Conservation (phyloP, 2,113 vertebrate genomes). For the Poecile atricapillus region DNA sequence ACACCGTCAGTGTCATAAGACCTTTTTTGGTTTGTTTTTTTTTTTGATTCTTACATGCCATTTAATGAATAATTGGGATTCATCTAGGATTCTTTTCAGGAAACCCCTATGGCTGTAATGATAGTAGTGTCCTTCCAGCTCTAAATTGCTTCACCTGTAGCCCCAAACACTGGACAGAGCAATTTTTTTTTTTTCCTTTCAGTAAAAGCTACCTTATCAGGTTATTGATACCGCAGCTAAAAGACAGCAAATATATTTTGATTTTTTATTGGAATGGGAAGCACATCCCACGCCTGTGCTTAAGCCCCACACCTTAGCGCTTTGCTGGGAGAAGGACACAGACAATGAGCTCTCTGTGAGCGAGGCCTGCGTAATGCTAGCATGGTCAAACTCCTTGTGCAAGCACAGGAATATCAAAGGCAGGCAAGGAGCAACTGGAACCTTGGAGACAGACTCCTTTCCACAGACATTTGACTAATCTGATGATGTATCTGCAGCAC, state of each 20-base stretch:
- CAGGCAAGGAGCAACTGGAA: background rate
- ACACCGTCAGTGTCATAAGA: background rate
- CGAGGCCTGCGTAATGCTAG: background rate
- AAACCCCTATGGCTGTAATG: background rate
- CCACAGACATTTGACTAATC: conserved; percentile 49
- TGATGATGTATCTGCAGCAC: background rate
- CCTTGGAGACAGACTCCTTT: background rate
- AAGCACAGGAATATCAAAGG: conserved; percentile 44
- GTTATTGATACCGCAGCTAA: background rate
- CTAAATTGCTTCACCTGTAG: background rate
- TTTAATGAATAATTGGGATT: background rate
- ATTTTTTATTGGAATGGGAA: background rate
- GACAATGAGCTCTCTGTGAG: conserved; percentile 23
- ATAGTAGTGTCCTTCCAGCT: background rate
- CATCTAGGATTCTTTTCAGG: background rate
- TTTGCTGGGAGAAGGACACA: background rate
- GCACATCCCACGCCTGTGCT: background rate
- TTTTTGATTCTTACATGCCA: background rate
- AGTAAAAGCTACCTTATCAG: background rate
- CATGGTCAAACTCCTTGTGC: conserved; percentile 6
- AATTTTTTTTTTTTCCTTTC: background rate
- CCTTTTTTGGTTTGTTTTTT: background rate
- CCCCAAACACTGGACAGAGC: background rate
- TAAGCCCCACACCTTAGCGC: background rate
- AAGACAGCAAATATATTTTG: background rate